These are phyloP conservation scores for Neoseiulus cucumeris DNA, from an alignment of 1,140 invertebrate species.

Conservation along the genomic window DNA sequence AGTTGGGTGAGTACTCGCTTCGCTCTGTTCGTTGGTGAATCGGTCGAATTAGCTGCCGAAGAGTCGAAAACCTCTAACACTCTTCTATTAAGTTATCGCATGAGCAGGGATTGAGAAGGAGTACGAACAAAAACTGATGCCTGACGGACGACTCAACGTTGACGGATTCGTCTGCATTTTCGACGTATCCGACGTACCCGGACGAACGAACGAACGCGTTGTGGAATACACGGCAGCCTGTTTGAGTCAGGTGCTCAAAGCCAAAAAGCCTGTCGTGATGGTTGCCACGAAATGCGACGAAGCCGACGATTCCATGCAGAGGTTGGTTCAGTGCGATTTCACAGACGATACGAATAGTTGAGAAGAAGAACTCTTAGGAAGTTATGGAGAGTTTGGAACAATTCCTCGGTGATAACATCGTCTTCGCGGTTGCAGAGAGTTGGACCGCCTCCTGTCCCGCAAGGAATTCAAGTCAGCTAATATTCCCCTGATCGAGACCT, in stretches of 20 bases:
- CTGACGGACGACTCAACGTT: slow-evolving; percentile 75
- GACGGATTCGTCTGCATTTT: slow-evolving; percentile 92
- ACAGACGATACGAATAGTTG: not conserved
- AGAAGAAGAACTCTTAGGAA: not conserved
- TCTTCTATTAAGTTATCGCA: slow-evolving; percentile 13
- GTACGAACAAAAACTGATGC: slow-evolving; percentile 78
- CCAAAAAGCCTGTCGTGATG: slow-evolving; percentile 83
- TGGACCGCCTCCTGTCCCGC: slow-evolving; percentile 60
- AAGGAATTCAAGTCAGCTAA: slow-evolving; percentile 67
- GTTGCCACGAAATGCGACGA: slow-evolving; percentile 94
- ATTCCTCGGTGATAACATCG: not conserved
- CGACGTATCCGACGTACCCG: slow-evolving; percentile 67
- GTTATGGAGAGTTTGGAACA: not conserved
- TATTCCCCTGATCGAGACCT: slow-evolving; percentile 79
- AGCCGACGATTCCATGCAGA: slow-evolving; percentile 40
- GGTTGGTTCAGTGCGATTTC: not conserved
- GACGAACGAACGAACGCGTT: slow-evolving; percentile 65
- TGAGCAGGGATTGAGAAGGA: slow-evolving; percentile 53
- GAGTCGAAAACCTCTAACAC: not conserved
- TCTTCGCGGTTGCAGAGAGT: slow-evolving; percentile 55
- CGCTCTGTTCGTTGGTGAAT: slow-evolving; percentile 12
- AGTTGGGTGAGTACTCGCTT: slow-evolving; percentile 46
- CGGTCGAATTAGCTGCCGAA: not conserved
- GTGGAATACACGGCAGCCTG: slow-evolving; percentile 51
- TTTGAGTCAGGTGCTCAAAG: slow-evolving; percentile 61